Conservation (phyloP, 1,140 invertebrate species). For the Lanistes nyassanus region DNA sequence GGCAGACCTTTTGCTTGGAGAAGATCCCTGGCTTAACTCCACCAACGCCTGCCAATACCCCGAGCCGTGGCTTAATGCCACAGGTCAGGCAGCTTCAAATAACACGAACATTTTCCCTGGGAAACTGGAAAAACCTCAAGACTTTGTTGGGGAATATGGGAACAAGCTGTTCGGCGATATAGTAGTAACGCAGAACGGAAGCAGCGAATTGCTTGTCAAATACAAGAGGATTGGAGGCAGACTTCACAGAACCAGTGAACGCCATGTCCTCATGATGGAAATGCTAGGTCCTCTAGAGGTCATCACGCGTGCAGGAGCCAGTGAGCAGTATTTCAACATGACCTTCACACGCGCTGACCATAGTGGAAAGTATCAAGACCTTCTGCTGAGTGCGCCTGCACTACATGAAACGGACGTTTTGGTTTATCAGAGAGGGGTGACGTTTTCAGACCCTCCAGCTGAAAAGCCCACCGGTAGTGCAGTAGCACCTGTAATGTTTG, state of each 20-base stretch:
- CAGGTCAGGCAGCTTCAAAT: background rate
- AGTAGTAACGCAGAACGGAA: background rate
- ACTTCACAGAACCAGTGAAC: background rate
- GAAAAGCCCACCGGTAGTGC: no score
- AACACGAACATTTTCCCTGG: background rate
- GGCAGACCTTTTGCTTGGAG: slow-evolving; percentile 33
- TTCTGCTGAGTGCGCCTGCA: no score
- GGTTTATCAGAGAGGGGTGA: no score
- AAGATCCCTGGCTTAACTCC: slow-evolving; percentile 37
- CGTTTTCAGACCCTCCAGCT: no score
- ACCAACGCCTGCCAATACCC: slow-evolving; percentile 34
- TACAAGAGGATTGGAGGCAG: background rate
- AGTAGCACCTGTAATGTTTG: no score
- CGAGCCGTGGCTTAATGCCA: slow-evolving; percentile 23
- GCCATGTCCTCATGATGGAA: slow-evolving; percentile 7
- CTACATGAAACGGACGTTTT: no score
- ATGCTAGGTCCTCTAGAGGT: background rate
- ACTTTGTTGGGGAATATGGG: background rate
- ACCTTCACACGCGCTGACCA: background rate
- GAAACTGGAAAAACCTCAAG: background rate
- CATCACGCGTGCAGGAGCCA: background rate
- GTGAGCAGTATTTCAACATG: background rate
- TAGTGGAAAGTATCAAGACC: background rate
- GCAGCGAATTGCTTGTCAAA: background rate
- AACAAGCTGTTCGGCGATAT: slow-evolving; percentile 15